phyloP scores from a whole-genome alignment of 2,888 invertebrate genomes.

The Globia sparganii region DNA sequence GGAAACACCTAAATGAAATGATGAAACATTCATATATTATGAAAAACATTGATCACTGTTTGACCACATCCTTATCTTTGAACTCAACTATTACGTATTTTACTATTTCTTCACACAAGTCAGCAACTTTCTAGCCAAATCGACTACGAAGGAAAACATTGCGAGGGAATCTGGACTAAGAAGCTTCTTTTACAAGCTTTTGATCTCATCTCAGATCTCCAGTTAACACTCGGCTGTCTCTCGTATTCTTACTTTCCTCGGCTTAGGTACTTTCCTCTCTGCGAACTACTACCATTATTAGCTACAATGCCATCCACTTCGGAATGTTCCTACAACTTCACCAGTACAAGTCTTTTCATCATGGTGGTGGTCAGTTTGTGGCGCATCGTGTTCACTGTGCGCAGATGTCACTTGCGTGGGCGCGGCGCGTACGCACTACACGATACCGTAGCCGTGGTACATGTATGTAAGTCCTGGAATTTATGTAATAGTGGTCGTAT shows the following conservation, averaged over 20 bases:
- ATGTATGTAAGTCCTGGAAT: not conserved
- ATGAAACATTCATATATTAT: not conserved
- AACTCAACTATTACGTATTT: too few species aligned
- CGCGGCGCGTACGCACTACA: conserved; percentile 4
- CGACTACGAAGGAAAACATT: not conserved
- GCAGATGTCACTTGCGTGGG: conserved; percentile 6
- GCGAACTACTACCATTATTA: not conserved
- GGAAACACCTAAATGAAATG: not conserved
- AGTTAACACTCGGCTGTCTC: not conserved
- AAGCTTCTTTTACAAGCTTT: not conserved
- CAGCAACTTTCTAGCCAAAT: not conserved
- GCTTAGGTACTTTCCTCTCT: not conserved
- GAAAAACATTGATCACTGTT: not conserved
- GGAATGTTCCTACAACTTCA: not conserved
- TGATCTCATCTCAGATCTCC: not conserved
- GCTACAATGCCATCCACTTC: not conserved
- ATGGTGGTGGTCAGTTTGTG: conserved; percentile 1
- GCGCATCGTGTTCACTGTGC: conserved; percentile 18
- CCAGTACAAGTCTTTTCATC: not conserved
- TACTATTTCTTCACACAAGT: not conserved
- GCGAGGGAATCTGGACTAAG: not conserved
- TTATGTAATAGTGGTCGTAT: not conserved
- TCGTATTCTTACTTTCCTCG: not conserved
- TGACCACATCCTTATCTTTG: not conserved
- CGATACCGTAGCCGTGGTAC: not conserved